Evolutionary conservation across 1,140 invertebrate genomes (phyloP).

Genomic region (Musca vetustissima): DNA sequence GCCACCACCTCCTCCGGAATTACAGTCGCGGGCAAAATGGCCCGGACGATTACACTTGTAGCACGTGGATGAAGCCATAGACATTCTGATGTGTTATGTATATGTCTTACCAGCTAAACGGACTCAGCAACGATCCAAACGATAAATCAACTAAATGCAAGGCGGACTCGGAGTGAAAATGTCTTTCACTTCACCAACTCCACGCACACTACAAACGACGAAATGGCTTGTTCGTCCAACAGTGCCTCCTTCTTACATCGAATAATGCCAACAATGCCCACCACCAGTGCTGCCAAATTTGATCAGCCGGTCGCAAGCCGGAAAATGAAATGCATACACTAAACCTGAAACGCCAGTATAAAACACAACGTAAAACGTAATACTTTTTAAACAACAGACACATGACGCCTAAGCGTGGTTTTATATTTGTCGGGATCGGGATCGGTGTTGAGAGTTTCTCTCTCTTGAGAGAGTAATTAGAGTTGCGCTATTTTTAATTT

Average conservation of each 20-base stretch:
- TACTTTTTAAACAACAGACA: too few species aligned
- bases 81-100: constrained; percentile 32
- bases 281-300: constrained; percentile 17
- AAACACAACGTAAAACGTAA: too few species aligned
- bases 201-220: constrained; percentile 32
- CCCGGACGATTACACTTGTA: constrained; percentile 88
- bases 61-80: constrained; percentile 75
- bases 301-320: too few species aligned
- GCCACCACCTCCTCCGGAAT: constrained; percentile 64
- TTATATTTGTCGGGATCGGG: too few species aligned
- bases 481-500: too few species aligned
- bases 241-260: constrained; percentile 28
- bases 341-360: too few species aligned
- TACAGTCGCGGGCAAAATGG: constrained; percentile 85
- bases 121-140: constrained; percentile 41
- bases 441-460: too few species aligned
- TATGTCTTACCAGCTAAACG: constrained; percentile 36
- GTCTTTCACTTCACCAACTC: constrained; percentile 31
- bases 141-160: constrained; percentile 29
- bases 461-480: too few species aligned
- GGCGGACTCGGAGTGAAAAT: constrained; percentile 37
- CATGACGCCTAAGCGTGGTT: too few species aligned
- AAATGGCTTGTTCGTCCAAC: constrained; percentile 32
- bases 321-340: too few species aligned
- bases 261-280: constrained; percentile 26